Conservation (phyloP, 2,797 vertebrate genomes). For the Chiloscyllium punctatum region DNA sequence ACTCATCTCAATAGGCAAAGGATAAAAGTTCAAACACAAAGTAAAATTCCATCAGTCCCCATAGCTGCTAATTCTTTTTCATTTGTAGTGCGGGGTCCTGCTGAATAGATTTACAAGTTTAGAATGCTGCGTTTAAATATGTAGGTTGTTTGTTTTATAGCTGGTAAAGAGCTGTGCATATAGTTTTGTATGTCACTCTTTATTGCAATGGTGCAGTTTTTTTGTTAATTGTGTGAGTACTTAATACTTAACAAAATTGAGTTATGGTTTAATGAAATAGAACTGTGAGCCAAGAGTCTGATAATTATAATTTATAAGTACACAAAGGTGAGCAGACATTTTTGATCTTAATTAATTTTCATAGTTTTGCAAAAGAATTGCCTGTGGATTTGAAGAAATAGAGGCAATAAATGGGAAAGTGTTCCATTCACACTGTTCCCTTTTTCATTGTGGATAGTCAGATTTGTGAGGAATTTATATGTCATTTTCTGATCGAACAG, state of each 20-base stretch:
- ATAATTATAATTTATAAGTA: neutral
- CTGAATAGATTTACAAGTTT: neutral
- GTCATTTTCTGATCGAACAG: neutral
- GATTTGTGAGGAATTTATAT: neutral
- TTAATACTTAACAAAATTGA: neutral
- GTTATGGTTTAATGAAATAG: neutral
- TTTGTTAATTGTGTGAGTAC: neutral
- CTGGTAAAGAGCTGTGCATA: neutral
- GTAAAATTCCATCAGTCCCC: no score
- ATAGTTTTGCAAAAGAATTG: neutral
- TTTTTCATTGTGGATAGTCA: neutral
- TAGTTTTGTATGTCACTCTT: neutral
- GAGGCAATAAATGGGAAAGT: neutral
- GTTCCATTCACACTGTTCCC: neutral
- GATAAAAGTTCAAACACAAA: neutral
- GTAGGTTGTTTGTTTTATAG: neutral
- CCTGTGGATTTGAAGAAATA: slow-evolving; percentile 2
- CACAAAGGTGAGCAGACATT: neutral
- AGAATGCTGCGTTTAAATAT: slow-evolving; percentile 9
- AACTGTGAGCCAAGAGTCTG: neutral
- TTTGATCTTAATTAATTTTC: neutral
- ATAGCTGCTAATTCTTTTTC: neutral
- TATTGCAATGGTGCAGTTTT: neutral
- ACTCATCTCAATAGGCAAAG: neutral
- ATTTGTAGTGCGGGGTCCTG: no score